A percentile compares a stretch with the other conserved stretches of the same genome.
Conservation (phyloP, 1,140 invertebrate species). For the Myzus persicae region DNA sequence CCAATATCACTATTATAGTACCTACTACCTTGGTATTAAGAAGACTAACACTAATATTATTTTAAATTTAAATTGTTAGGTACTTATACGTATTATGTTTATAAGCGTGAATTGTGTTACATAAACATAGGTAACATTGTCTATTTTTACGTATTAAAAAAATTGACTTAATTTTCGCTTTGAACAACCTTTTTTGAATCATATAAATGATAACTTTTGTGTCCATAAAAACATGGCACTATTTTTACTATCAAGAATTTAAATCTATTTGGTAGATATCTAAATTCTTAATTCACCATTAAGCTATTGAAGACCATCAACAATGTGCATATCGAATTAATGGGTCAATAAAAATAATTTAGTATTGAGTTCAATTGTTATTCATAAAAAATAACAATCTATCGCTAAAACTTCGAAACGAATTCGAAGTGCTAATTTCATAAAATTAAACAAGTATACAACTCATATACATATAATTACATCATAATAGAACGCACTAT, state of each 20-base stretch:
- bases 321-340: background rate
- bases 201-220: background rate
- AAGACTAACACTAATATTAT: background rate
- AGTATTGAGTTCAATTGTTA: slow-evolving; percentile 2
- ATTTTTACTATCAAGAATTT: background rate
- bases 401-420: background rate
- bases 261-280: background rate
- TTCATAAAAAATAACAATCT: background rate
- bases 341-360: background rate
- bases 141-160: background rate
- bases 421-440: background rate
- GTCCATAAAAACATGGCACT: background rate
- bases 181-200: background rate
- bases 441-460: background rate
- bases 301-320: background rate
- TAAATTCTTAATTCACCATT: background rate
- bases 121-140: background rate
- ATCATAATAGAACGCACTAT: too few species aligned
- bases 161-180: background rate
- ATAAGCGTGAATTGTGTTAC: background rate
- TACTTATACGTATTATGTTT: background rate
- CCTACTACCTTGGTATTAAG: background rate
- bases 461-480: too few species aligned
- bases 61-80: background rate
- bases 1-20: background rate